These are phyloP conservation scores for Dysmachus trigonus DNA, from an alignment of 2,888 invertebrate genomes.

Conservation along the genomic window DNA sequence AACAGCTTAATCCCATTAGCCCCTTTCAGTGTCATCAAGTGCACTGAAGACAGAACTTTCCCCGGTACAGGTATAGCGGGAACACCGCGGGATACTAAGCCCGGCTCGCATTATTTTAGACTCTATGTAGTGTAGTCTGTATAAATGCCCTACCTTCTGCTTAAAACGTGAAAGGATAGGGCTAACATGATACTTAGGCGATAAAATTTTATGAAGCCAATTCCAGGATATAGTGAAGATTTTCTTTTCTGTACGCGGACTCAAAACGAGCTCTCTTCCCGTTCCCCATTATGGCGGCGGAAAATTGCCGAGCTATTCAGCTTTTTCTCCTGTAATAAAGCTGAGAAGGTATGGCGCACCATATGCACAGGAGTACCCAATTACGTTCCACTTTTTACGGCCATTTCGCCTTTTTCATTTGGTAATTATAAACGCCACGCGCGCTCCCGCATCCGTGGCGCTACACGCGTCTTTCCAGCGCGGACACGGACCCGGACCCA, in stretches of 20 bases:
- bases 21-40: not conserved
- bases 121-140: not conserved
- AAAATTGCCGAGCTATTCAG: slow-evolving; percentile 23
- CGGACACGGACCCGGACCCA: too few relatives aligned
- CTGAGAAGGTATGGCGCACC: slow-evolving; percentile 19
- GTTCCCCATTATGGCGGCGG: not conserved
- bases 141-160: not conserved
- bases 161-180: not conserved
- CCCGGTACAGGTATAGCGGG: not conserved
- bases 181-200: slow-evolving; percentile 20
- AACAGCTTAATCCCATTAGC: not conserved
- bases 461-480: not conserved
- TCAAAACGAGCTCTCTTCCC: not conserved
- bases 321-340: slow-evolving; percentile 13
- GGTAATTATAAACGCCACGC: slow-evolving; percentile 28
- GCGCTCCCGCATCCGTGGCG: not conserved
- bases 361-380: slow-evolving; percentile 30
- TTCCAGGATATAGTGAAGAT: slow-evolving; percentile 8
- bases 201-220: slow-evolving; percentile 37
- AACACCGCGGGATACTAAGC: not conserved
- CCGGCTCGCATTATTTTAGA: not conserved
- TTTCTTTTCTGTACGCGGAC: not conserved
- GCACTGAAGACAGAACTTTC: not conserved
- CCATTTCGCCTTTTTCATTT: slow-evolving; percentile 34
- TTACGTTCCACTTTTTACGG: slow-evolving; percentile 18